Conservation (phyloP, 2,113 vertebrate genomes). For the Rhinolophus sinicus region DNA sequence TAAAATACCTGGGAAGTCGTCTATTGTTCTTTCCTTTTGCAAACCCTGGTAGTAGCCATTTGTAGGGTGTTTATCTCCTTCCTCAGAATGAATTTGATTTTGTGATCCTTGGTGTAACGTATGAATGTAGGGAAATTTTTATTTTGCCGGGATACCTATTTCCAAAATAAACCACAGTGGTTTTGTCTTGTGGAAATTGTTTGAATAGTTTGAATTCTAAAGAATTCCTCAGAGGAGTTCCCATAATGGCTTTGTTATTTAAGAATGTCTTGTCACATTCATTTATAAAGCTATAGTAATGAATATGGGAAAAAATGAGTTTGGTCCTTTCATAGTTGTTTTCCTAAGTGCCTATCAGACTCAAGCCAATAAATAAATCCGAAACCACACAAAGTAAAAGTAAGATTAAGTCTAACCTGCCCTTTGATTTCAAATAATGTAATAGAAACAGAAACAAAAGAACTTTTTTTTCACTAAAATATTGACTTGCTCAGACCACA, state of each 20-base stretch:
- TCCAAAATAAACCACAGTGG: constrained; percentile 2
- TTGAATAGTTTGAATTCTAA: constrained; percentile 54
- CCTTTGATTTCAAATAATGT: constrained; percentile 66
- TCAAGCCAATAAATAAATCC: constrained; percentile 41
- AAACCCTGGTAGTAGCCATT: constrained; percentile 52
- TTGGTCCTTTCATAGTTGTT: constrained; percentile 37
- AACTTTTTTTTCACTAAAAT: background rate
- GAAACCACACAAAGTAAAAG: constrained; percentile 54
- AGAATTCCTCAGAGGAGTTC: constrained; percentile 47
- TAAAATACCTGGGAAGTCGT: constrained; percentile 61
- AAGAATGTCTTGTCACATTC: constrained; percentile 45
- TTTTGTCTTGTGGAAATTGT: constrained; percentile 27
- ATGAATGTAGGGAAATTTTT: background rate
- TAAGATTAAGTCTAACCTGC: constrained; percentile 46
- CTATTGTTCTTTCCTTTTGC: constrained; percentile 65
- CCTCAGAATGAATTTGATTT: constrained; percentile 46
- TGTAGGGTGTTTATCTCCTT: background rate
- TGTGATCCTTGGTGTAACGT: background rate
- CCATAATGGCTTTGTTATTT: constrained; percentile 62
- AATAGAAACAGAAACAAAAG: constrained; percentile 9
- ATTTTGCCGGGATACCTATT: background rate
- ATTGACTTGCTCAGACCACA: background rate
- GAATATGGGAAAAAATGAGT: constrained; percentile 56
- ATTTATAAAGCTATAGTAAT: constrained; percentile 74
- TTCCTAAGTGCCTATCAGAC: constrained; percentile 60